phyloP scores from a whole-genome alignment of 2,113 vertebrate genomes.

The Eira barbara region DNA sequence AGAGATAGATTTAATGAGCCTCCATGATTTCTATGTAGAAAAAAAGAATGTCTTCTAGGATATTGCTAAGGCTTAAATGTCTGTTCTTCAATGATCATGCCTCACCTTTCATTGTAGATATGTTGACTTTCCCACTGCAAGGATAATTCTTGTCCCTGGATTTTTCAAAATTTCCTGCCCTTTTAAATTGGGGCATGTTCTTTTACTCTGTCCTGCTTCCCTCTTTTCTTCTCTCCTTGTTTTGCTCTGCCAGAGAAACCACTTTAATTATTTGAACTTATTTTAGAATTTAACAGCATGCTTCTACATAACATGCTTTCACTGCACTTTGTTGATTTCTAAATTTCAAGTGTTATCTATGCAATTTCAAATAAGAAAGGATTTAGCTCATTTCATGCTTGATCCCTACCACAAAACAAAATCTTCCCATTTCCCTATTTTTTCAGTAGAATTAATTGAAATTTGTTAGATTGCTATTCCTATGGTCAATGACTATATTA shows the following conservation, averaged over 20 bases:
- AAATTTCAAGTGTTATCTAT: neutral
- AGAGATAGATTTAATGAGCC: neutral
- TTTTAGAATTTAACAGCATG: neutral
- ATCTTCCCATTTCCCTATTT: neutral
- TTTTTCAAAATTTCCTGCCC: neutral
- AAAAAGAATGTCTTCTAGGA: neutral
- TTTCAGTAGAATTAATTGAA: neutral
- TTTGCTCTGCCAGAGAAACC: neutral
- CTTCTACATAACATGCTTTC: neutral
- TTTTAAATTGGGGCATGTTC: neutral
- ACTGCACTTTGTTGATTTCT: neutral
- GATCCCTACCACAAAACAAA: neutral
- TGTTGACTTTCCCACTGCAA: neutral
- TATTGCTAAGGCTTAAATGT: neutral
- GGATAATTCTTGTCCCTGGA: neutral
- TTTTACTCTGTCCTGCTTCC: neutral
- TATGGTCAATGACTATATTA: neutral
- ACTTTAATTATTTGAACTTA: neutral
- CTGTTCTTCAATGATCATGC: neutral
- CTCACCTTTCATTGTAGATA: neutral
- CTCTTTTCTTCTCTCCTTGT: neutral
- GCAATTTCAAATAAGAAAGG: neutral
- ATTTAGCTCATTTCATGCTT: neutral
- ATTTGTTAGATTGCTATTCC: neutral
- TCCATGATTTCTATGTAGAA: neutral